phyloP scores from a whole-genome alignment of 2,888 invertebrate species.

The Dolichomitus sp. region DNA sequence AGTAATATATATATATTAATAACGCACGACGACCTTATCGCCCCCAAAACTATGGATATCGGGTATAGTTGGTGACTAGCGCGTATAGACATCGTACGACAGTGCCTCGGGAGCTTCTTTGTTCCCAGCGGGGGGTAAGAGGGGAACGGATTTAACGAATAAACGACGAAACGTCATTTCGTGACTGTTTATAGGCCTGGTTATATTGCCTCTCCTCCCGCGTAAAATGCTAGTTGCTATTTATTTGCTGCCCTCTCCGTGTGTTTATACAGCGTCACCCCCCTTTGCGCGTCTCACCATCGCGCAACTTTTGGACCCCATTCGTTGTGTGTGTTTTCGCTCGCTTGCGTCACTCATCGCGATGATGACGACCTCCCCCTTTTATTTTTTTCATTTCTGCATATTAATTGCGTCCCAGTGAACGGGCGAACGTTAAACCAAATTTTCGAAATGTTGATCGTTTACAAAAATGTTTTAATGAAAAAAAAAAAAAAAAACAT shows the following conservation, averaged over 20 bases:
- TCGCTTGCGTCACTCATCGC: slow-evolving; percentile 67
- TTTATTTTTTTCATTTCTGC: slow-evolving; percentile 1
- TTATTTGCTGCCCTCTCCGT: slow-evolving; percentile 58
- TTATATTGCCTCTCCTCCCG: slow-evolving; percentile 47
- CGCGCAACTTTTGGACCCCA: slow-evolving; percentile 65
- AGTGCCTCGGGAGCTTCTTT: not conserved
- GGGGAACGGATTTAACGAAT: not conserved
- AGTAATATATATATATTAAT: not conserved
- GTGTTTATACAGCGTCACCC: slow-evolving; percentile 64
- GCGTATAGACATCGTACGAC: not conserved
- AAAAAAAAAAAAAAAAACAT: not conserved
- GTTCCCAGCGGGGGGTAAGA: slow-evolving; percentile 10
- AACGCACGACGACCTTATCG: not conserved
- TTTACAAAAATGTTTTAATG: slow-evolving; percentile 10
- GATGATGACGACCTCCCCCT: slow-evolving; percentile 37
- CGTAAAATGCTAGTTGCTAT: slow-evolving; percentile 55
- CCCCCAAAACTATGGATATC: not conserved
- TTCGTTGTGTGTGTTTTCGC: slow-evolving; percentile 67
- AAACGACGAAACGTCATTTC: slow-evolving; percentile 15
- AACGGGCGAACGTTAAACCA: slow-evolving; percentile 34
- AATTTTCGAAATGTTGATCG: slow-evolving; percentile 2
- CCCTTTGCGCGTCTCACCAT: slow-evolving; percentile 62
- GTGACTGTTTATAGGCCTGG: slow-evolving; percentile 11
- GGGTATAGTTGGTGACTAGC: not conserved
- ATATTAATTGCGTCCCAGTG: slow-evolving; percentile 75